Percentiles rank a stretch among this genome's conserved stretches.
Conservation (phyloP, 2,113 vertebrate genomes). For the Nematolebias whitei region DNA sequence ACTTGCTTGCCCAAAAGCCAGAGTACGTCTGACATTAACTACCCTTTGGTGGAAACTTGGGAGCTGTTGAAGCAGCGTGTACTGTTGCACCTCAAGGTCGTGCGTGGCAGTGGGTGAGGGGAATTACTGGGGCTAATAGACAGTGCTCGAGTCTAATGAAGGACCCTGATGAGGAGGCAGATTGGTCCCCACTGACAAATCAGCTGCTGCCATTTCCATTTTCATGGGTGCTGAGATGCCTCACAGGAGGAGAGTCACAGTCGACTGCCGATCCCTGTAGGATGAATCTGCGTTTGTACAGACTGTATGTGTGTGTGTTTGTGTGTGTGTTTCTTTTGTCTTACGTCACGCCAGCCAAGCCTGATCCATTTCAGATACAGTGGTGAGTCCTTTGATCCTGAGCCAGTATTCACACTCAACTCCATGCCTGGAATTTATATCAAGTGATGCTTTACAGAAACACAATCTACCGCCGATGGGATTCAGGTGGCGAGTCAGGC, state of each 20-base stretch:
- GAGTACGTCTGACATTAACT: constrained; percentile 28
- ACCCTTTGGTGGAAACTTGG: constrained; percentile 20
- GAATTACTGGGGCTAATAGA: constrained; percentile 64
- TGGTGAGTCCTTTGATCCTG: constrained; percentile 17
- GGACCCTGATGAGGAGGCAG: constrained; percentile 60
- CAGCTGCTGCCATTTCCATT: constrained; percentile 62
- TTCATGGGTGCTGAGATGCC: constrained; percentile 57
- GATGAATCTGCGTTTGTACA: constrained; percentile 23
- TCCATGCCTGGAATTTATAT: constrained; percentile 9
- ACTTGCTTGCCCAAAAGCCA: constrained; percentile 1
- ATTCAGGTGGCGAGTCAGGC: constrained; percentile 25
- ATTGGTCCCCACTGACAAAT: constrained; percentile 55
- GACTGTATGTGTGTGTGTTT: neutral
- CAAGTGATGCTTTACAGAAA: constrained; percentile 29
- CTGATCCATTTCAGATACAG: constrained; percentile 26
- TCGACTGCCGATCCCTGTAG: constrained; percentile 42
- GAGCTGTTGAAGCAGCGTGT: constrained; percentile 41
- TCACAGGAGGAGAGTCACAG: constrained; percentile 46
- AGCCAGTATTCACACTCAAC: neutral
- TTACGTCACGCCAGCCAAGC: constrained; percentile 2
- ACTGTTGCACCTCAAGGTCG: constrained; percentile 59
- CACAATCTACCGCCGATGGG: constrained; percentile 44
- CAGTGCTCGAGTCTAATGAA: constrained; percentile 65
- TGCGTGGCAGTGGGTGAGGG: constrained; percentile 42
- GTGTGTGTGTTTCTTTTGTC: constrained; percentile 12